Evolutionary conservation across 2,888 invertebrate species (phyloP), one percentile per base, ranked within the genome.

Genomic region (Physocephala rufipes): DNA sequence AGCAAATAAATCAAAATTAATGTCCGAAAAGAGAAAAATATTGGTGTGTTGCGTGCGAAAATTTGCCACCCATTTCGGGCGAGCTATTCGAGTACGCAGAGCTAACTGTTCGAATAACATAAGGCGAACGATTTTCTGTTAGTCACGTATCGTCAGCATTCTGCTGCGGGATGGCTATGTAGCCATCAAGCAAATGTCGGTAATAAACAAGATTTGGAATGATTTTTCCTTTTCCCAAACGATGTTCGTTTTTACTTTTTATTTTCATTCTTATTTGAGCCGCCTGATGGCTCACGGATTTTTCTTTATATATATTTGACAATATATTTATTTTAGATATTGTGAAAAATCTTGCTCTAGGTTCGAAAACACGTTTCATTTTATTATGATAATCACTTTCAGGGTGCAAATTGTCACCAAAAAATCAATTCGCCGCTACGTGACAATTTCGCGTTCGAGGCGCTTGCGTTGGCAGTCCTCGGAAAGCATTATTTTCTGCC

Each of bases 111-210:
- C 26, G 26, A 47, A 49, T 26, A 67, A 61, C 64, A 72, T 76
- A 76, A 77, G 75, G 73, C 74, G 61, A 62, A 36, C 72, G 77
- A 77, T 77, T 77, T 75, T 71, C 69, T 30, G 65, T 73, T 73
- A 72, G 77, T 76, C 77, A 77, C 77, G 77, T 77, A 68, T 49
- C 36, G 61, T 61, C 68, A 62, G 68, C 68, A 61, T 47, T 61
- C n/a, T n/a, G n/a, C n/a, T n/a, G 49, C 61, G 21, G 1, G 53
- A 28, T 7, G 51, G 53, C 28, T 30, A 15, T 13, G 47, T n/a
- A 15, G 43, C 66, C 43, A 66, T 2, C 30, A 26, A 36, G 30
- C 24, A 16, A 66, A 15, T 49, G 59, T 26, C 21, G 28, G 58
- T 30, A 15, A 58, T 55, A 67, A 67, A 55, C 66, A 55, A 53